Base-by-base conservation (phyloP, 2,113 vertebrate species). In the Lasiurus cinereus region DNA sequence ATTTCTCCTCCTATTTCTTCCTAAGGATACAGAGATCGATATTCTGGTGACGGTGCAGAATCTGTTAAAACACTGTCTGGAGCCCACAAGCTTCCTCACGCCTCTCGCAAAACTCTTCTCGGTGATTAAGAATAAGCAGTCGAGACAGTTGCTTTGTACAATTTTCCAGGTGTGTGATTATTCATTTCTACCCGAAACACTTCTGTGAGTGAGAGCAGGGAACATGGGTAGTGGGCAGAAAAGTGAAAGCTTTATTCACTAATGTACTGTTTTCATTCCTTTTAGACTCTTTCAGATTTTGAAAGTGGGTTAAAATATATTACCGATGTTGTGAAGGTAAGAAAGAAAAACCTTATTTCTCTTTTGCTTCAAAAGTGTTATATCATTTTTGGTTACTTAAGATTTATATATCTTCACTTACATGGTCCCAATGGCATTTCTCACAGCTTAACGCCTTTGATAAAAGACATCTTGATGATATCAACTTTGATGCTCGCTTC, bases 11-110 rank as follows among this genome's bases (percentile, higher is more conserved):
- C 33, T 95, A 89, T 94, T 72, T 97, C 66, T 97, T 67, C 95
- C 98, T 85, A 95, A 99, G 99, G 99, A 99, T 96, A 99, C 99
- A 1, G 99, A 99, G 97, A 96, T 99, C 66, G 99, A 99, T 96
- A 99, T 99, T 97, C 97, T 99, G 95, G 98, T 99, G 96, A 99
- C 99, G 1, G 96, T 99, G 14, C 99, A 99, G 98, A 99, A 99
- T 96, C 97, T 99, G 82, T 97, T 99, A 96, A 98, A 96, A 16
- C 99, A 98, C 82, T 99, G 99, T 93, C 95, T 96, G 77, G 97
- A 98, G 54, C 98, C 99, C 14, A 67, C 97, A 0, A 95, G 82
- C 83, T 99, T 99, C 98, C 98, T 99, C 93, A 99, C 97, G 66
- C 99, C 99, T 16, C 97, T 99, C 76, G 98, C 98, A 97, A 99